These are phyloP conservation scores for Holcopasites calliopsidis DNA, from an alignment of 1,140 invertebrate genomes.

Conservation along the genomic window DNA sequence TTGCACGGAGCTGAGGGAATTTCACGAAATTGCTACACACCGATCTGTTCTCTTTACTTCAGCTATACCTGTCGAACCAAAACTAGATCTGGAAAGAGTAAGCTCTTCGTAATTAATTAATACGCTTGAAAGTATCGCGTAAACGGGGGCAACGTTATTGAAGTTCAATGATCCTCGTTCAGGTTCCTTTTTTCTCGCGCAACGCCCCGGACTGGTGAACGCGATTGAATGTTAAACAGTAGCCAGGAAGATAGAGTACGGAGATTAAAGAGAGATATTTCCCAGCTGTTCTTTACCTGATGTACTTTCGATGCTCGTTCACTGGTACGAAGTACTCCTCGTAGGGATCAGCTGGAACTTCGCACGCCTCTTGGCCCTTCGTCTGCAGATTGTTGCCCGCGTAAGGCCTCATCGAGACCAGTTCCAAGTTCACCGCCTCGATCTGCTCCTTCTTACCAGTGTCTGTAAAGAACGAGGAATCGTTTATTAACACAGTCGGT, in stretches of 20 bases:
- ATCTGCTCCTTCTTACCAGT: conserved; percentile 78
- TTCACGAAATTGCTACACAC: too few species aligned
- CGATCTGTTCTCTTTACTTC: too few species aligned
- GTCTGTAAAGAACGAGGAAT: conserved; percentile 61
- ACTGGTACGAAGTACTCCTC: conserved; percentile 92
- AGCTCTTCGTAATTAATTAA: too few species aligned
- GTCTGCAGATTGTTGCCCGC: conserved; percentile 83
- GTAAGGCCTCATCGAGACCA: conserved; percentile 87
- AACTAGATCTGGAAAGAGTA: too few species aligned
- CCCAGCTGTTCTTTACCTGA: conserved; percentile 82
- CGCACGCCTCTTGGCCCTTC: conserved; percentile 86
- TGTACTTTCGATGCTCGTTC: conserved; percentile 90
- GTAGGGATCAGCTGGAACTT: conserved; percentile 84
- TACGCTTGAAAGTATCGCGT: too few species aligned
- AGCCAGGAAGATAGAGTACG: conserved; percentile 22
- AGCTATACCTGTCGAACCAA: too few species aligned
- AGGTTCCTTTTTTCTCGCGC: neutral
- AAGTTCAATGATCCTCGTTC: neutral
- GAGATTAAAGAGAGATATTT: conserved; percentile 27
- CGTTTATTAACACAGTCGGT: neutral
- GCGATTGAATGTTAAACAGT: conserved; percentile 57
- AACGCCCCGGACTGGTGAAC: conserved; percentile 58
- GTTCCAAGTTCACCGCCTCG: conserved; percentile 89
- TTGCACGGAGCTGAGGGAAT: neutral
- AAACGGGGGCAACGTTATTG: too few species aligned